Evolutionary conservation across 2,797 vertebrate species (phyloP).

Genomic region (Sternarchorhynchus goeldii): DNA sequence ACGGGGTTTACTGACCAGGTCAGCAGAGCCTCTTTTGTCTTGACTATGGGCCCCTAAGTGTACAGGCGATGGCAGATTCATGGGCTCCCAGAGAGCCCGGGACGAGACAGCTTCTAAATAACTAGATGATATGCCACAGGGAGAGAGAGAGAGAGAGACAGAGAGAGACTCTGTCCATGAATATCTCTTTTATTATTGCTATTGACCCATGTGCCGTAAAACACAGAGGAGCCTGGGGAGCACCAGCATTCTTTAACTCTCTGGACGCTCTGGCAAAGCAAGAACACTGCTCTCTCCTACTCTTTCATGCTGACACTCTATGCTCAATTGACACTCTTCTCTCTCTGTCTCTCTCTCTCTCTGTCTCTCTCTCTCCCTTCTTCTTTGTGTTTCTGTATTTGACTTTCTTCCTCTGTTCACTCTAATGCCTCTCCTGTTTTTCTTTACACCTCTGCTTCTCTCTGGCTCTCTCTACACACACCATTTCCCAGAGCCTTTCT

Average conservation of each 20-base stretch:
- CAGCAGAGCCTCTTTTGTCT: conserved; percentile 65
- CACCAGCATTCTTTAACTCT: conserved; percentile 65
- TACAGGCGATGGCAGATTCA: conserved; percentile 65
- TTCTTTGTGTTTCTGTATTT: not conserved
- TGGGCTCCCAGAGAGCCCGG: conserved; percentile 50
- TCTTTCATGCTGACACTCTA: conserved; percentile 42
- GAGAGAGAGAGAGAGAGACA: conserved; percentile 36
- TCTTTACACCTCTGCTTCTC: conserved; percentile 14
- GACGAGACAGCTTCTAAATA: conserved; percentile 59
- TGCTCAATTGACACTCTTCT: conserved; percentile 37
- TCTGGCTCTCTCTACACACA: not conserved
- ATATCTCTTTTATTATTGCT: conserved; percentile 78
- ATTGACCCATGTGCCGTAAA: conserved; percentile 73
- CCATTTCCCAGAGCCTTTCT: conserved; percentile 17
- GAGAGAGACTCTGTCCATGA: conserved; percentile 62
- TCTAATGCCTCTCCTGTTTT: not conserved
- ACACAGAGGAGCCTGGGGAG: conserved; percentile 57
- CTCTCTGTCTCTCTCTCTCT: conserved; percentile 7
- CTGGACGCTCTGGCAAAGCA: conserved; percentile 61
- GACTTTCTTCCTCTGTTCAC: not conserved
- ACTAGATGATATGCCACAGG: conserved; percentile 44
- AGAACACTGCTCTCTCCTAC: conserved; percentile 22
- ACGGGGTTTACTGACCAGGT: conserved; percentile 62
- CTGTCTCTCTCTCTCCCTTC: not conserved
- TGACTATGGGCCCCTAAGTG: conserved; percentile 60